phyloP scores from a whole-genome alignment of 37 sponge, comb jelly and placozoan genomes.

The Beroe forskalii region DNA sequence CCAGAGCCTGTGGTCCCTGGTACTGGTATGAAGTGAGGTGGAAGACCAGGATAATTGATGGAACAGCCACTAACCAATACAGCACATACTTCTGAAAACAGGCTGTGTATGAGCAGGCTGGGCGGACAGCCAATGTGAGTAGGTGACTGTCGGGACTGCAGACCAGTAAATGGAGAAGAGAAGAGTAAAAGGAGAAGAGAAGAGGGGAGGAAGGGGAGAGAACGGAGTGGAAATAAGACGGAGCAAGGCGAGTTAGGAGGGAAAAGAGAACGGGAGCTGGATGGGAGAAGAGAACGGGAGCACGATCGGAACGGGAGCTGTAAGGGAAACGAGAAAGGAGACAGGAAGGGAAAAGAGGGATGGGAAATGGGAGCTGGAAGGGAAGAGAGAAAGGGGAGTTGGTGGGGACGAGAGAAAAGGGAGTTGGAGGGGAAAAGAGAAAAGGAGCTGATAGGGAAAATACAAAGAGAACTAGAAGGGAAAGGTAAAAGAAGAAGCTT shows the following conservation, averaged over 20 bases:
- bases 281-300: not conserved
- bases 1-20: too few relatives aligned
- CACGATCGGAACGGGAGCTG: not conserved
- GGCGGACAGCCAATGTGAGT: too few relatives aligned
- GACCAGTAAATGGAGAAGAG: not conserved
- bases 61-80: too few relatives aligned
- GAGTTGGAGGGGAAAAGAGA: not conserved
- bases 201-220: not conserved
- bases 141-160: not conserved
- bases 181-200: not conserved
- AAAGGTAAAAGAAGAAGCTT: not conserved
- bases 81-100: too few relatives aligned
- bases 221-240: not conserved
- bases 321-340: not conserved
- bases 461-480: not conserved
- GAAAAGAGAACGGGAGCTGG: not conserved
- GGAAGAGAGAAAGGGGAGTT: slow-evolving; percentile 9
- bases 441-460: not conserved
- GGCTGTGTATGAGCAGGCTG: too few relatives aligned
- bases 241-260: not conserved
- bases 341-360: slow-evolving; percentile 10
- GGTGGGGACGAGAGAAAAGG: not conserved
- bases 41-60: too few relatives aligned
- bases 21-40: too few relatives aligned
- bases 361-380: not conserved